Evolutionary conservation across 2,797 vertebrate genomes (phyloP).

Genomic region (Luscinia megarhynchos): DNA sequence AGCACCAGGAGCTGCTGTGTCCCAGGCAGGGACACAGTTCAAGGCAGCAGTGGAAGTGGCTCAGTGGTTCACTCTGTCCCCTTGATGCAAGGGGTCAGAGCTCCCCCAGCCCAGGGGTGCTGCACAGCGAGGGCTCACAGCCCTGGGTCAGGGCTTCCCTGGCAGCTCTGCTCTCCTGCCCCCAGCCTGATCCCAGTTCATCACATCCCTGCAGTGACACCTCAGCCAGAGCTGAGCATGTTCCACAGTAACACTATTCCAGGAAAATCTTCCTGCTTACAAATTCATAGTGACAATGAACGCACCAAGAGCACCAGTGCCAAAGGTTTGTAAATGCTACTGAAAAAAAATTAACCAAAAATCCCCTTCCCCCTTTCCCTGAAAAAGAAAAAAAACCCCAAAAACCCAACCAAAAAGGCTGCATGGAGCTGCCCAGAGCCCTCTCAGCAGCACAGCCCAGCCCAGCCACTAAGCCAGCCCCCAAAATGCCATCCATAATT

Average conservation of each 20-base stretch:
- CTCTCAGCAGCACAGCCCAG: neutral
- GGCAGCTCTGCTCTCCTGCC: neutral
- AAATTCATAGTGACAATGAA: neutral
- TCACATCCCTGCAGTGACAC: neutral
- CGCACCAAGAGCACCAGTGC: neutral
- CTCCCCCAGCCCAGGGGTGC: neutral
- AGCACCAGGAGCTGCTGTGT: neutral
- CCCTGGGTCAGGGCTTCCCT: neutral
- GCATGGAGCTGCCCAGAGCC: neutral
- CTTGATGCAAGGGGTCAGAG: conserved; percentile 77
- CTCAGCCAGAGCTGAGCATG: neutral
- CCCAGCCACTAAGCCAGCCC: neutral
- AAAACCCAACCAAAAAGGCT: neutral
- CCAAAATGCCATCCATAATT: neutral
- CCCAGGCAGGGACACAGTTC: neutral
- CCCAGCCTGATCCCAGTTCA: neutral
- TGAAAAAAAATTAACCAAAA: neutral
- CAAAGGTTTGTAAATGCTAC: neutral
- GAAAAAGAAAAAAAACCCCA: neutral
- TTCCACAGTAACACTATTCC: neutral
- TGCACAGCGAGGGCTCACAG: neutral
- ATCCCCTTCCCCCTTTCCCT: rapidly evolving
- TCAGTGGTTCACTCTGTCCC: conserved; percentile 37
- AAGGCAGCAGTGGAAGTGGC: conserved; percentile 45
- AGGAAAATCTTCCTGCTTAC: neutral